Conservation (phyloP, 92 coral and sea anemone genomes). For the Palythoa caribaeorum region DNA sequence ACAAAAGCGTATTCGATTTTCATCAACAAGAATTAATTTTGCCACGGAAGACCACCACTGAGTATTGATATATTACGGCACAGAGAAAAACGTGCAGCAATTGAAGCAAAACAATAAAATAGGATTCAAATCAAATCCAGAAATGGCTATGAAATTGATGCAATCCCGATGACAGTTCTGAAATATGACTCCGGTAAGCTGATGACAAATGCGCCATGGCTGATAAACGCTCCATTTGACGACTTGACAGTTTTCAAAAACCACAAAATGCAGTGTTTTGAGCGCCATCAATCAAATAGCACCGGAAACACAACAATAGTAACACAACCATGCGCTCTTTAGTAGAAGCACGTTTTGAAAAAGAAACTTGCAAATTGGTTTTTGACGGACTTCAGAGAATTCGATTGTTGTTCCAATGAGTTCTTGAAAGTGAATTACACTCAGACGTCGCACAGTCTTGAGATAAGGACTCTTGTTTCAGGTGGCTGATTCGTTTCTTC, state of each 20-base stretch:
- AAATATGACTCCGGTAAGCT: conserved; percentile 15
- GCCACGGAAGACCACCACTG: conserved; percentile 40
- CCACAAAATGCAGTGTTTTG: conserved; percentile 34
- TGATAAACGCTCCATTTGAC: conserved; percentile 48
- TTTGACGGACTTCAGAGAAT: conserved; percentile 21
- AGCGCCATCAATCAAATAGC: conserved; percentile 44
- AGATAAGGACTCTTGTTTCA: background rate
- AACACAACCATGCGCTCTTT: conserved; percentile 21
- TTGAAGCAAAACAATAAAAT: conserved; percentile 15
- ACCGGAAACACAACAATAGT: conserved; percentile 43
- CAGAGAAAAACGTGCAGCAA: conserved; percentile 19
- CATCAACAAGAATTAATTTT: conserved; percentile 14
- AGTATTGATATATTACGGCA: background rate
- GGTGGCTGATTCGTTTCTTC: background rate
- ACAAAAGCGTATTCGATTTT: conserved; percentile 41
- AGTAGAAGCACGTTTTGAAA: conserved; percentile 30
- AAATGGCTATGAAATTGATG: background rate
- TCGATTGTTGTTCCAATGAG: background rate
- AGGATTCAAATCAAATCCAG: background rate
- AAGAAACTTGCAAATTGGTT: conserved; percentile 16
- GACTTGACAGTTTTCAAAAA: background rate
- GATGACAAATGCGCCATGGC: conserved; percentile 46
- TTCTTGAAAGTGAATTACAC: background rate
- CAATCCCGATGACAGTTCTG: conserved; percentile 28
- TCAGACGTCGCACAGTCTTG: conserved; percentile 1